Percentiles rank a stretch among this genome's conserved stretches.
Conservation (phyloP, 2,888 invertebrate species). For the Cryptus armator region DNA sequence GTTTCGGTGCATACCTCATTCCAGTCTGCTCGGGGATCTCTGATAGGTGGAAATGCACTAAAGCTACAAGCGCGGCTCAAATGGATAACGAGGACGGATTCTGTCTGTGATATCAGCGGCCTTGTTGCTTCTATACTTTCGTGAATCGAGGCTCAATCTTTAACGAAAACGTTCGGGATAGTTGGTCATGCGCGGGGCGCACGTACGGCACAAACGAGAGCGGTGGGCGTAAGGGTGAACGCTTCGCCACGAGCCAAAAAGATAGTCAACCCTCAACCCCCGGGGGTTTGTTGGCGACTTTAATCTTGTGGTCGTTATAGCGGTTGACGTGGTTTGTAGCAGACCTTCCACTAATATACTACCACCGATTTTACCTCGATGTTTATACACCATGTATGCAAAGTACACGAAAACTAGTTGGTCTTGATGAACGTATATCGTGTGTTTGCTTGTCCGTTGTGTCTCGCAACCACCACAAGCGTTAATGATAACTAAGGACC, state of each 20-base stretch:
- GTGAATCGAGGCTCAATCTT: constrained; percentile 45
- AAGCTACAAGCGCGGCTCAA: constrained; percentile 30
- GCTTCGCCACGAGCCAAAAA: constrained; percentile 51
- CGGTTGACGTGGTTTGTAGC: constrained; percentile 1
- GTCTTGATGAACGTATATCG: neutral
- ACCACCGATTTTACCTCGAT: neutral
- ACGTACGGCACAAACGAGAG: neutral
- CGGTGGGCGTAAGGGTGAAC: neutral
- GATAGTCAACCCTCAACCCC: constrained; percentile 21
- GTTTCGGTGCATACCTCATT: constrained; percentile 2
- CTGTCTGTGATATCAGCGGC: constrained; percentile 20
- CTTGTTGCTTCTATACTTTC: constrained; percentile 16
- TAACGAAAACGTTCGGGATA: constrained; percentile 13
- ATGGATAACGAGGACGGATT: constrained; percentile 46
- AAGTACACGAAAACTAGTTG: neutral
- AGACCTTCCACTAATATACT: constrained; percentile 5
- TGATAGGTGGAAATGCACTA: constrained; percentile 20
- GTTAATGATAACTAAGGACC: neutral
- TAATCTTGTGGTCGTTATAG: constrained; percentile 51
- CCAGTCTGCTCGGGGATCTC: constrained; percentile 12
- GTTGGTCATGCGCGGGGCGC: neutral
- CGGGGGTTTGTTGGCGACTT: constrained; percentile 40
- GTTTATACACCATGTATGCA: constrained; percentile 8
- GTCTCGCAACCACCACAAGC: neutral
- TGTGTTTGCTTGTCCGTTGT: neutral